phyloP scores from a whole-genome alignment of 2,113 vertebrate species.

The Boulengeromyrus knoepffleri region DNA sequence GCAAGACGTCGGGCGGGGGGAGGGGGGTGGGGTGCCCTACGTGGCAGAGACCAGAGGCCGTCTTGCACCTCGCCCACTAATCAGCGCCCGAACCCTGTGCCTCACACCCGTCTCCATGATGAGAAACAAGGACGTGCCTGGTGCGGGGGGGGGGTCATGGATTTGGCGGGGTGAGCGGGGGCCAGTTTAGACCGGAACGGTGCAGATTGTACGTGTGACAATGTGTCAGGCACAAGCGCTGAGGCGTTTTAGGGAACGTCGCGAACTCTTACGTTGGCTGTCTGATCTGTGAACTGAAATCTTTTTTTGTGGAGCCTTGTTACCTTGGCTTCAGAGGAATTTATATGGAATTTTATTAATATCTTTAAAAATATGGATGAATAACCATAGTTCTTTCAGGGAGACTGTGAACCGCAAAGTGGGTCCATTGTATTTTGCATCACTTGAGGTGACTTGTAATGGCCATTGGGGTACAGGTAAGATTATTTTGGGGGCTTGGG shows the following conservation, averaged over 20 bases:
- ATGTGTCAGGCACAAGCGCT: background rate
- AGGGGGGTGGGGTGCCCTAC: background rate
- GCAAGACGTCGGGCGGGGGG: background rate
- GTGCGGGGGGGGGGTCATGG: background rate
- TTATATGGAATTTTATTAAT: background rate
- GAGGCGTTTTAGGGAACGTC: background rate
- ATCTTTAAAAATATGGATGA: background rate
- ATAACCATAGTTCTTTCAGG: background rate
- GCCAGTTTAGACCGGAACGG: background rate
- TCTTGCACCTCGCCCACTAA: background rate
- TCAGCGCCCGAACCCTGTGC: background rate
- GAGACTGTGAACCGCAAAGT: background rate
- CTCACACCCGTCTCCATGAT: background rate
- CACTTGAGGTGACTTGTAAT: background rate
- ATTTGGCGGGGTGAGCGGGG: background rate
- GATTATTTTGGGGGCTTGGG: background rate
- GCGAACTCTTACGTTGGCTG: background rate
- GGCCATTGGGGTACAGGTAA: background rate
- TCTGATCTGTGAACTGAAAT: background rate
- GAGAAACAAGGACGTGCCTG: background rate
- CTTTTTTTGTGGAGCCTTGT: background rate
- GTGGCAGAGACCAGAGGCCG: too few species aligned
- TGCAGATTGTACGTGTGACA: background rate
- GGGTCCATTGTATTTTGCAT: background rate
- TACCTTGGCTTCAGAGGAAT: background rate